Base-by-base conservation (phyloP, 1,140 invertebrate species). In the Macrosteles quadrilineatus region DNA sequence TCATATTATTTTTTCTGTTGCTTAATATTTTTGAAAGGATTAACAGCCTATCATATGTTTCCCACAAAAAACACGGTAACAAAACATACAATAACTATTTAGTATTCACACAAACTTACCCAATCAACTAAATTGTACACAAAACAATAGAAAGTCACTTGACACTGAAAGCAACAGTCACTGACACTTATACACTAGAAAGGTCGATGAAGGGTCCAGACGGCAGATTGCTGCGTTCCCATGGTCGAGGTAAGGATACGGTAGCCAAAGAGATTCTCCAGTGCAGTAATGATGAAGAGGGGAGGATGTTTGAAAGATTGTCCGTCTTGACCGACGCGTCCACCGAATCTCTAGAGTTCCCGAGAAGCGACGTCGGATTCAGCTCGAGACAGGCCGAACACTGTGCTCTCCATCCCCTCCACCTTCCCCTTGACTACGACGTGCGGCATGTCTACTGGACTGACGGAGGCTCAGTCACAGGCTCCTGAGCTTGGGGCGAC, bases 261-360 rank as follows among this genome's bases (percentile, higher is more conserved):
- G 30, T 69, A 69, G 31, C 67, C 67, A 29, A 69, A 69, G 14
- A 59, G 12, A 12, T 69, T 21, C 53, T 69, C 67, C 55, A 69
- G 36, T 9, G 50, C 53, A 17, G 67, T 40, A 21, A 76, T 40
- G 14, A 73, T 62, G 21, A 65, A 40, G 19, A 76, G 53, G 1
- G 75, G 73, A 27, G 74, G 55, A 50, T 74, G 63, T 21, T 69
- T 69, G 64, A 75, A 69, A 12, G 73, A 71, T 32, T 73, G 73
- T 27, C 75, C 75, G 68, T 76, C 75, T 53, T 76, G 75, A 23
- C 75, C 74, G 30, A 75, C 70, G 14, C 69, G 67, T n/a, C 71
- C 69, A 17, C 75, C 75, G 62, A 67, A 76, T 27, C 67, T 31
- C 2, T 64, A 47, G 31, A 72, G 47, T 2, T 29, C 27, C 40